Conservation (phyloP, 23 tunicate genomes). For the Diplosoma virens region DNA sequence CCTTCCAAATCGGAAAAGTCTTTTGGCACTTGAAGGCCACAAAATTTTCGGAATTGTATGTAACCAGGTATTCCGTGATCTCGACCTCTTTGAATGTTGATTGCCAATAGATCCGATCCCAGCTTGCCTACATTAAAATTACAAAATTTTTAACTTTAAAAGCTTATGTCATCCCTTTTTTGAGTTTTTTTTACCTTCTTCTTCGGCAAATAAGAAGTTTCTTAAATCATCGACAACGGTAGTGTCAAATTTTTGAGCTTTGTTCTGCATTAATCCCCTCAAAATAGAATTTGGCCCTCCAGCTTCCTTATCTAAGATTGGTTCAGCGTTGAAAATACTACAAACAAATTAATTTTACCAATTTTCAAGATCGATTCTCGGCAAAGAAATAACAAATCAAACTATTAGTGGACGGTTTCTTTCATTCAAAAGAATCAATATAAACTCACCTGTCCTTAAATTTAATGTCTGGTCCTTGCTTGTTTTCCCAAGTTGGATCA, state of each 20-base stretch:
- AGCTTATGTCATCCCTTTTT: neutral
- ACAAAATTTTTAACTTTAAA: neutral
- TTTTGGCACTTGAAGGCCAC: constrained; percentile 56
- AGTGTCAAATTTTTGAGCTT: constrained; percentile 58
- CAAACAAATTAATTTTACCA: too few species aligned
- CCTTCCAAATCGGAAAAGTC: constrained; percentile 52
- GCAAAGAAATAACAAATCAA: too few species aligned
- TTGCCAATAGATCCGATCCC: constrained; percentile 75
- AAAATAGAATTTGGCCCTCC: constrained; percentile 64
- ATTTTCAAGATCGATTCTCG: too few species aligned
- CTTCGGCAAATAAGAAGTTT: constrained; percentile 68
- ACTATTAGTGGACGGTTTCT: too few species aligned
- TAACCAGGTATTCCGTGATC: constrained; percentile 95
- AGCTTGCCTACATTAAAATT: constrained; percentile 23
- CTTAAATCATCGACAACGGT: constrained; percentile 44
- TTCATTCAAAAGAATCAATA: too few species aligned
- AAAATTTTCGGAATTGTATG: constrained; percentile 68
- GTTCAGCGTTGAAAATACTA: constrained; percentile 63
- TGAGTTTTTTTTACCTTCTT: neutral
- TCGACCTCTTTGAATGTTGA: constrained; percentile 84
- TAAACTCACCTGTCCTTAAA: constrained; percentile 48
- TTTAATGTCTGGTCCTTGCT: constrained; percentile 17
- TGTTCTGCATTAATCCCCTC: constrained; percentile 58
- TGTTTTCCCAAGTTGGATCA: constrained; percentile 26
- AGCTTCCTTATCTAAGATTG: constrained; percentile 19